phyloP scores from a whole-genome alignment of 2,113 vertebrate species.

The Engraulis encrasicolus region DNA sequence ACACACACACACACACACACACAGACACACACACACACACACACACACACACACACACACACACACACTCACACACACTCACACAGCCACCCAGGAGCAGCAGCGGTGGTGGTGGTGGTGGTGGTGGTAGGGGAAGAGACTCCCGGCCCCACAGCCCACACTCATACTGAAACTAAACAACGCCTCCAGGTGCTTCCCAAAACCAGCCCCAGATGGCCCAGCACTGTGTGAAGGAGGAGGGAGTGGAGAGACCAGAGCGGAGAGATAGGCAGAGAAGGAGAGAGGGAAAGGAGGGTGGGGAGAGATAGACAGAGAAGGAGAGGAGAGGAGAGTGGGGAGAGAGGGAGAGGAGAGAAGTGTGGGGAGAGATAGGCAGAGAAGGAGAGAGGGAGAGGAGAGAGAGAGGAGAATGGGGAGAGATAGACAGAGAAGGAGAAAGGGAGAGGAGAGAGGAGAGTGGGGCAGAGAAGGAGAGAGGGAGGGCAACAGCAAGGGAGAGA shows the following conservation, averaged over 20 bases:
- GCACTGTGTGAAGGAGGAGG: background rate
- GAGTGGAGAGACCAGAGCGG: background rate
- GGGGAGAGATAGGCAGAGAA: too few relatives aligned
- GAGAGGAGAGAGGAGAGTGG: too few relatives aligned
- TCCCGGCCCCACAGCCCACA: background rate
- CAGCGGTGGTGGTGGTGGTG: background rate
- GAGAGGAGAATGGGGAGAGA: too few relatives aligned
- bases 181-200: constrained; percentile 14
- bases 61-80: background rate
- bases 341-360: too few relatives aligned
- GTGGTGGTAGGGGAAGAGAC: background rate
- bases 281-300: background rate
- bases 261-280: background rate
- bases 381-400: too few relatives aligned
- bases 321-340: background rate
- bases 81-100: background rate
- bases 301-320: background rate
- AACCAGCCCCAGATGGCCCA: background rate
- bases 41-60: background rate
- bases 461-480: too few relatives aligned
- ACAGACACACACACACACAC: background rate
- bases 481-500: too few relatives aligned
- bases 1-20: background rate
- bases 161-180: background rate
- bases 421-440: too few relatives aligned